Base-by-base conservation (phyloP, 2,888 invertebrate genomes). In the Drosophila hamatofila region DNA sequence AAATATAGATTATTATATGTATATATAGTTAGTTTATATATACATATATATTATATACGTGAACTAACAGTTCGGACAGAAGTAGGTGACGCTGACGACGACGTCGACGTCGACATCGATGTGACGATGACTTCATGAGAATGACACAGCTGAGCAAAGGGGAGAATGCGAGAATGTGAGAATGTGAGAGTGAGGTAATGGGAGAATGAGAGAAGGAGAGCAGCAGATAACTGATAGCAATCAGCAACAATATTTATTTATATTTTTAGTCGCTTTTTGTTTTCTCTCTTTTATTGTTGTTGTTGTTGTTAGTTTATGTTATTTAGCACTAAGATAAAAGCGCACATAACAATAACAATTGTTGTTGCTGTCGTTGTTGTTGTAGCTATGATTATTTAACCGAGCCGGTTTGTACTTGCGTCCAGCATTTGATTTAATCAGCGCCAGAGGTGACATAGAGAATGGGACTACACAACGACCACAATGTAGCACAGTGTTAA, bases 381-480 rank as follows among this genome's bases (percentile, higher is more conserved):
- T 35, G 49, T 52, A 49, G 30, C 56, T 81, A 41, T 71, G 71
- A 83, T 87, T 83, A 81, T 72, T 84, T 80, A 81, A 66, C 83
- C 41, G 71, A 85, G 88, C 84, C 88, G 85, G 88, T 89, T 85
- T 84, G 85, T 80, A 80, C 71, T 85, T 85, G 80, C 85, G 75
- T 59, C 69, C 63, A 67, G 54, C 70, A 57, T 75, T 75, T 78
- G 75, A 81, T 80, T 84, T 75, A 89, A 84, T 83, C 83, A 88
- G 68, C 61, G 75, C 49, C 66, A 57, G 78, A 78, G 83, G 81
- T 88, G 78, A 35, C 18, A 51, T 58, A 30, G 42, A n/a, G 16
- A 30, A 12, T 52, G 27, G 14, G 14, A 7, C 39, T 41, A 48
- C 21, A 11, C 11, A 75, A 35, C 49, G 14, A 37, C 1, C 6